Base-by-base conservation (phyloP, 2,888 invertebrate species). In the Clistopyga incitator region DNA sequence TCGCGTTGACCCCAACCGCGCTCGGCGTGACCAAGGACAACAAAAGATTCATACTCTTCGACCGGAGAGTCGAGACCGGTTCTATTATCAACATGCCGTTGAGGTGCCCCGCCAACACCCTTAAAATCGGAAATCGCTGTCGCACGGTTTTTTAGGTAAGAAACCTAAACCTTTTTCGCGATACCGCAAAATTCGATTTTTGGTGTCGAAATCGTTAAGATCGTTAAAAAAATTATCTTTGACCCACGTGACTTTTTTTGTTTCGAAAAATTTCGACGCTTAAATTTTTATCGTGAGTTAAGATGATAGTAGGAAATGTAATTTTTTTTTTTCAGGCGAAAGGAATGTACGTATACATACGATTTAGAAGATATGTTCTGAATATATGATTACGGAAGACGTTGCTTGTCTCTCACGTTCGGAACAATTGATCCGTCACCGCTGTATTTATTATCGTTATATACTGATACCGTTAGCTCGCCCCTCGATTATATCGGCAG, bases 31-130 rank as follows among this genome's bases (percentile, higher is more conserved):
- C 50, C 2, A 54, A 81, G 50, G 78, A 74, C 15, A 29, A 76
- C 8, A 89, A 89, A 56, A 78, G 34, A 3, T 92, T 90, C 67
- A 42, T 90, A 23, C 76, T n/a, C 11, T 91, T 90, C 77, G 84
- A 85, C 8, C 67, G 72, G 13, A 82, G 75, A 42, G 47, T 91
- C 15, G 84, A 88, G 20, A 68, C 67, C 0, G 88, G 90, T 34
- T 87, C 91, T 15, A 88, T 92, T 64, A 92, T 92, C 84, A 89
- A 90, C 76, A 87, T 91, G 0, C 92, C 91, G 4, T 23, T 88
- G 6, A 84, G 89, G 23, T 92, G 92, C 83, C 90, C 90, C 3
- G 86, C 89, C n/a, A 86, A 88, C 13, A 89, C 78, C 20, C 78
- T 87, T 13, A 90, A 85, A 84, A 84, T 92, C 50, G 90, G 90